phyloP scores from a whole-genome alignment of 64 coral and sea anemone genomes.

The Pocillopora damicornis region DNA sequence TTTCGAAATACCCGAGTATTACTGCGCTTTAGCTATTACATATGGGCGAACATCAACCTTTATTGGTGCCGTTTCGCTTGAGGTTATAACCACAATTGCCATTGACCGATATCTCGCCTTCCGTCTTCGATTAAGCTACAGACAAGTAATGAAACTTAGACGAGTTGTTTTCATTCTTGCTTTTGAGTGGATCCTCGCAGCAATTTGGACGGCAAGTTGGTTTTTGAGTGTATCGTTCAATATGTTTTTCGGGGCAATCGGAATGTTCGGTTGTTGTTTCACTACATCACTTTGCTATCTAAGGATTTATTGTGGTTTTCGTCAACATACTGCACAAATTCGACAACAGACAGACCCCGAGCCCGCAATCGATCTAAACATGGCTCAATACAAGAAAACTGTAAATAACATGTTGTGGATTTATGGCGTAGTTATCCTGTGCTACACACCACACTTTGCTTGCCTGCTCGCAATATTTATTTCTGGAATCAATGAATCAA shows the following conservation, averaged over 20 bases:
- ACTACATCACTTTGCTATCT: neutral
- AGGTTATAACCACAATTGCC: neutral
- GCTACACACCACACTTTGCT: neutral
- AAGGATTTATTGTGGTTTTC: neutral
- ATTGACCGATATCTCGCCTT: constrained; percentile 7
- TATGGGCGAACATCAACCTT: constrained; percentile 3
- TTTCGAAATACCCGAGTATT: constrained; percentile 4
- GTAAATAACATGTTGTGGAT: constrained; percentile 4
- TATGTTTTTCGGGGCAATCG: neutral
- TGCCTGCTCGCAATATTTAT: neutral
- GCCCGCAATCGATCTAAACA: neutral
- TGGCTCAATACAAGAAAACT: constrained; percentile 10
- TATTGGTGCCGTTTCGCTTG: neutral
- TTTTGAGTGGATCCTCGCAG: neutral
- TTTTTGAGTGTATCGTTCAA: neutral
- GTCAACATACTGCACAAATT: constrained; percentile 6
- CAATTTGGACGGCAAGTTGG: neutral
- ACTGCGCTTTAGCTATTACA: neutral
- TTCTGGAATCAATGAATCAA: neutral
- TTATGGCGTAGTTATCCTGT: neutral
- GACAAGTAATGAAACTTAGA: neutral
- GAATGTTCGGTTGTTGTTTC: neutral
- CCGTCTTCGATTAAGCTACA: constrained; percentile 12
- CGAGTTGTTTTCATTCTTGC: constrained; percentile 2
- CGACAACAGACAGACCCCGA: neutral